Evolutionary conservation across 2,888 invertebrate species (phyloP).

Genomic region (Tetheella fluctuosa): DNA sequence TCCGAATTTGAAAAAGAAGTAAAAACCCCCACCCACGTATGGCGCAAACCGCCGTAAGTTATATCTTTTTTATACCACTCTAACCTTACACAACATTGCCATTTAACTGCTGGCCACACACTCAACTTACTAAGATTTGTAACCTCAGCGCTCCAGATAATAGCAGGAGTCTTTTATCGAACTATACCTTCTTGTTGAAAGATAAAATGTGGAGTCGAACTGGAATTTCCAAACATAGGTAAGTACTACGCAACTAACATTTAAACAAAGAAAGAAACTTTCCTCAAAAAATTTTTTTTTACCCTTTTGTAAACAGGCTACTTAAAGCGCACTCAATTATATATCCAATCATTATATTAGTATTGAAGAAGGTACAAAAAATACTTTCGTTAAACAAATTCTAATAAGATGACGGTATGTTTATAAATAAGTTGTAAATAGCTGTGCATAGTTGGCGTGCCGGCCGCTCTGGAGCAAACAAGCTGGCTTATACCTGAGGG

Average conservation of each 20-base stretch:
- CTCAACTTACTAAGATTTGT: constrained; percentile 39
- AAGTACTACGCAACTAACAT: too few species aligned
- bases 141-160: constrained; percentile 25
- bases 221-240: too few species aligned
- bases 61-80: constrained; percentile 46
- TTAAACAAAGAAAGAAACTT: too few species aligned
- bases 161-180: constrained; percentile 3
- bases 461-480: constrained; percentile 7
- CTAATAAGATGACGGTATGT: constrained; percentile 5
- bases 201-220: neutral
- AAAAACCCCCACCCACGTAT: constrained; percentile 12
- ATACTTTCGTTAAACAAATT: neutral
- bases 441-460: constrained; percentile 4
- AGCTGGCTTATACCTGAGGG: constrained; percentile 59
- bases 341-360: neutral
- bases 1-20: constrained; percentile 10
- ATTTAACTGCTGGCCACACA: constrained; percentile 62
- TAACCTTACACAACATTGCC: constrained; percentile 58
- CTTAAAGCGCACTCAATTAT: too few species aligned
- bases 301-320: too few species aligned
- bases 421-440: constrained; percentile 13
- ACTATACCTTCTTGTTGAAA: neutral
- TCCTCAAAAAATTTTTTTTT: too few species aligned
- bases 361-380: neutral
- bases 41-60: constrained; percentile 38